These are phyloP conservation scores for Chrysocyon brachyurus DNA, from an alignment of 2,797 vertebrate species.

Conservation along the genomic window DNA sequence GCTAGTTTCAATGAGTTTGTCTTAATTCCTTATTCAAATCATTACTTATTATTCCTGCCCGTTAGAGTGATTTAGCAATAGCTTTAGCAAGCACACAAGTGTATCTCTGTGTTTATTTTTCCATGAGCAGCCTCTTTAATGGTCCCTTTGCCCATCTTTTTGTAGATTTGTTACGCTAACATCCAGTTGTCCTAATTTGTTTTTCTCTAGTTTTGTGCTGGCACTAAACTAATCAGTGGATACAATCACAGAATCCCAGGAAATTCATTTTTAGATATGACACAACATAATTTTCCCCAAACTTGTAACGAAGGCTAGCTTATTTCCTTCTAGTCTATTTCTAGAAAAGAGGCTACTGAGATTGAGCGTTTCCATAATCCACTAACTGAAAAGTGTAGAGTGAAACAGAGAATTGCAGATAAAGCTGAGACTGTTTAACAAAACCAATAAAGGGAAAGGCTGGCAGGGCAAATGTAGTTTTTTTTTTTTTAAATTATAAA, in stretches of 20 bases:
- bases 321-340: constrained; percentile 39
- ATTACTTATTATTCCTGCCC: neutral
- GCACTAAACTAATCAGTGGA: neutral
- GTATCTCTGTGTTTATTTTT: neutral
- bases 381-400: neutral
- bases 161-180: neutral
- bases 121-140: neutral
- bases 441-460: neutral
- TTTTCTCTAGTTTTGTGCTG: constrained; percentile 8
- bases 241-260: neutral
- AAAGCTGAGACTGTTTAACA: constrained; percentile 57
- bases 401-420: neutral
- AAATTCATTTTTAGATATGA: neutral
- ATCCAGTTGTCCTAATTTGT: neutral
- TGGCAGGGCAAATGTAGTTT: neutral
- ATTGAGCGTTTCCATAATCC: neutral
- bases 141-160: neutral
- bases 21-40: neutral
- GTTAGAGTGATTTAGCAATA: neutral
- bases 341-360: neutral
- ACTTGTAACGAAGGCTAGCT: neutral
- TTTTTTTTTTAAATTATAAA: neutral
- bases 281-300: neutral
- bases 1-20: neutral
- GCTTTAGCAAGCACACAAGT: neutral